These are phyloP conservation scores for Tenualosa thibaudeaui DNA, from an alignment of 2,797 vertebrate species.

Conservation along the genomic window DNA sequence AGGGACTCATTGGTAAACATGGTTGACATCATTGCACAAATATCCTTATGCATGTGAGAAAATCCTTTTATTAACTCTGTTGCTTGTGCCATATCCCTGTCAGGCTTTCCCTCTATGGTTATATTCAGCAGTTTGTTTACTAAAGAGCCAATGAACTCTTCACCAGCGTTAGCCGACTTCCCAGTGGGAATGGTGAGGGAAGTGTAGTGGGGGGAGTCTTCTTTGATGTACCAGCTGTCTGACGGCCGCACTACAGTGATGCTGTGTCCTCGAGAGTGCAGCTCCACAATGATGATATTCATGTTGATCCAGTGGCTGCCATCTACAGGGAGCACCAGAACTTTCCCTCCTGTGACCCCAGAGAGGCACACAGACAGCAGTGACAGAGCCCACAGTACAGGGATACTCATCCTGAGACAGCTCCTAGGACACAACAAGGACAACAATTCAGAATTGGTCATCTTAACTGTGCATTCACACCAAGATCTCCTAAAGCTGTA, in stretches of 20 bases:
- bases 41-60: conserved; percentile 34
- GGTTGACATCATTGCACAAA: conserved; percentile 31
- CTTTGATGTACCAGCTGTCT: conserved; percentile 53
- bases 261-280: conserved; percentile 53
- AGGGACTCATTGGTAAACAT: conserved; percentile 53
- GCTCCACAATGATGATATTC: conserved; percentile 51
- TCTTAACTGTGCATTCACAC: no score
- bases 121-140: background rate
- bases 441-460: no score
- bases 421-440: no score
- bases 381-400: no score
- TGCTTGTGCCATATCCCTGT: no score
- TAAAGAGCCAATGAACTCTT: background rate
- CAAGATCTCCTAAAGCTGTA: no score
- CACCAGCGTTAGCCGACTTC: conserved; percentile 5
- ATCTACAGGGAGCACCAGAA: conserved; percentile 54
- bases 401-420: no score
- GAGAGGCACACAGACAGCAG: conserved; percentile 30
- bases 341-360: conserved; percentile 38
- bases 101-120: background rate
- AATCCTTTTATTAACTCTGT: background rate
- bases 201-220: conserved; percentile 45
- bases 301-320: conserved; percentile 61
- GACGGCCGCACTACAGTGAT: conserved; percentile 48
- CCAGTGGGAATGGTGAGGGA: conserved; percentile 34